Evolutionary conservation across 2,797 vertebrate genomes (phyloP), one percentile per base, ranked within the genome.

Genomic region (Petrocephalus schoutedeni): DNA sequence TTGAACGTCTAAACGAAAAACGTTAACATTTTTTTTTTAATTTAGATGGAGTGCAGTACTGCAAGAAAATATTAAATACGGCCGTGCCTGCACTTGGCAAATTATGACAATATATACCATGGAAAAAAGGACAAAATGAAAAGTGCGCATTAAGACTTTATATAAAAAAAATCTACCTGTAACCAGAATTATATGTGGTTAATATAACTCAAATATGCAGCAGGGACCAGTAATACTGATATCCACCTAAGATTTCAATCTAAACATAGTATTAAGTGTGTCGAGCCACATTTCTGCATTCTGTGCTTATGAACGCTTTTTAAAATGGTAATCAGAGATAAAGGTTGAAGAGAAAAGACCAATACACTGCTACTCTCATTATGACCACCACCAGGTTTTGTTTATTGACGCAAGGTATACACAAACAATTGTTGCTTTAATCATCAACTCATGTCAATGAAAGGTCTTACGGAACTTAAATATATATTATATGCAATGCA

Each of bases 361-460:
- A 16, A 71, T 16, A 71, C 36, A 41, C 67, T 74, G 67, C 32
- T 74, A 36, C 36, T 74, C 16, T 32, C 32, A 74, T 19, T 36
- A 71, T 71, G 10, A 36, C 14, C 4, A 32, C 32, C 6, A 41
- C 32, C 14, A 41, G 67, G 32, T 74, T 74, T 6, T 74, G 36
- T 49, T 77, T 6, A 45, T 49, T 80, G 49, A 49, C 74, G 3
- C 45, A 49, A 19, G 7, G 41, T 49, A 49, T 21, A 80, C 41
- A 80, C 74, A 77, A 77, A 9, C 71, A 80, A 80, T n/a, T 80
- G 74, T 80, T 41, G 67, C 67, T 80, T 49, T 49, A 80, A 49
- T 21, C 41, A 49, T 49, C 2, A 80, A 49, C 41, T 10, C 1
- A 7, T 19, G 16, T 21, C 28, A 80, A 9, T 49, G 36, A 80